Conservation (phyloP, 2,888 invertebrate species). For the Odiellus spinosus region DNA sequence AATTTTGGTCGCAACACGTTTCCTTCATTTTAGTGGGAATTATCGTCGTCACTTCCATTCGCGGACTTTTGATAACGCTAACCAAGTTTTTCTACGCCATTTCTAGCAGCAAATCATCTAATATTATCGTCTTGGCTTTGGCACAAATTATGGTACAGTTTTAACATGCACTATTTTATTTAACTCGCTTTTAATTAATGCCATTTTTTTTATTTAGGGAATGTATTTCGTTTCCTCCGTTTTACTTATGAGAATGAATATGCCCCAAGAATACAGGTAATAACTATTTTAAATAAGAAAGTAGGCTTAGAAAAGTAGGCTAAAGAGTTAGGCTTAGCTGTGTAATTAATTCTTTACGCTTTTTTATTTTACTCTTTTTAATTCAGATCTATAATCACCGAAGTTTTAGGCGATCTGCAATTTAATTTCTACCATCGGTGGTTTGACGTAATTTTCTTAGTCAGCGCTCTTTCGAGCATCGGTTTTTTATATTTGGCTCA, state of each 20-base stretch:
- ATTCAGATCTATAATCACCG: constrained; percentile 62
- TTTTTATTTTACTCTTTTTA: constrained; percentile 2
- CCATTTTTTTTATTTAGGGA: constrained; percentile 46
- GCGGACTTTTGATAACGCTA: constrained; percentile 84
- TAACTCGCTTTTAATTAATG: too few relatives aligned
- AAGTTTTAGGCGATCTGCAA: constrained; percentile 89
- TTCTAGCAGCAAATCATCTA: constrained; percentile 95
- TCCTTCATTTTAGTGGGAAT: constrained; percentile 94
- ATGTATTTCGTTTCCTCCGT: constrained; percentile 99
- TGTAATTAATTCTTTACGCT: not conserved
- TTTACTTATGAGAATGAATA: constrained; percentile 94
- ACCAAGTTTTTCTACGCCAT: constrained; percentile 99
- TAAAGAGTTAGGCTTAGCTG: not conserved
- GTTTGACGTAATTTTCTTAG: constrained; percentile 98
- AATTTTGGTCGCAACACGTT: constrained; percentile 97
- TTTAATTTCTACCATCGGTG: constrained; percentile 99
- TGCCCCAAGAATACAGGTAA: constrained; percentile 81
- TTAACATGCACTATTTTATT: not conserved
- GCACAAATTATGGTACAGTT: constrained; percentile 86
- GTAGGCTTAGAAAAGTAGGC: not conserved
- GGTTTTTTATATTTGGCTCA: constrained; percentile 89
- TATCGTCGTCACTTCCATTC: constrained; percentile 91
- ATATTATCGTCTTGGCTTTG: constrained; percentile 85
- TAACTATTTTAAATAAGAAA: not conserved
- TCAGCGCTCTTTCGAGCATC: constrained; percentile 89